These are phyloP conservation scores for Phoxinus dragarum DNA, from an alignment of 2,797 vertebrate species.

Conservation along the genomic window DNA sequence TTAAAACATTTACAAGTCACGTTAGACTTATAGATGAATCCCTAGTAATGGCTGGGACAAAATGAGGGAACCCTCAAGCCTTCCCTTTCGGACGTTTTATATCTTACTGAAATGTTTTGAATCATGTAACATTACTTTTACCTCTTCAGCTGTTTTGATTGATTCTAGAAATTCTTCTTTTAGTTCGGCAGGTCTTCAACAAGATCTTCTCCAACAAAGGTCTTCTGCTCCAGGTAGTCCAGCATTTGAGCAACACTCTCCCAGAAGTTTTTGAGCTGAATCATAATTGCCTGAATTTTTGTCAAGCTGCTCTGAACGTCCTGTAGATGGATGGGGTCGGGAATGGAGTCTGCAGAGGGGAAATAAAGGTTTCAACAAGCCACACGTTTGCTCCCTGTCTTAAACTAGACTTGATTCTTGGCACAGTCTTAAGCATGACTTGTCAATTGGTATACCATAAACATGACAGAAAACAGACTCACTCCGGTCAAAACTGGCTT, in stretches of 20 bases:
- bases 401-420: not conserved
- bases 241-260: not conserved
- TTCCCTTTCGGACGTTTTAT: too few relatives aligned
- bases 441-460: not conserved
- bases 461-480: not conserved
- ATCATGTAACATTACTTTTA: not conserved
- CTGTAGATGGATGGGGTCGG: not conserved
- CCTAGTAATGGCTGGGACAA: not conserved
- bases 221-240: not conserved
- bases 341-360: not conserved
- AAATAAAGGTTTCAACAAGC: not conserved
- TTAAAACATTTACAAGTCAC: too few relatives aligned
- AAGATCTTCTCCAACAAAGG: not conserved
- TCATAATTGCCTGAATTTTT: not conserved
- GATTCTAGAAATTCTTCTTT: not conserved
- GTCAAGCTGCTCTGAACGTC: not conserved
- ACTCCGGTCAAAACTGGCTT: not conserved
- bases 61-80: not conserved
- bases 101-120: not conserved
- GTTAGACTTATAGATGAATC: not conserved
- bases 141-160: not conserved
- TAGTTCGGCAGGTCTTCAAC: fast-evolving
- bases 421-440: too few relatives aligned
- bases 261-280: conserved; percentile 4
- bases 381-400: not conserved